Conservation (phyloP, 2,113 vertebrate species). For the Eublepharis macularius region DNA sequence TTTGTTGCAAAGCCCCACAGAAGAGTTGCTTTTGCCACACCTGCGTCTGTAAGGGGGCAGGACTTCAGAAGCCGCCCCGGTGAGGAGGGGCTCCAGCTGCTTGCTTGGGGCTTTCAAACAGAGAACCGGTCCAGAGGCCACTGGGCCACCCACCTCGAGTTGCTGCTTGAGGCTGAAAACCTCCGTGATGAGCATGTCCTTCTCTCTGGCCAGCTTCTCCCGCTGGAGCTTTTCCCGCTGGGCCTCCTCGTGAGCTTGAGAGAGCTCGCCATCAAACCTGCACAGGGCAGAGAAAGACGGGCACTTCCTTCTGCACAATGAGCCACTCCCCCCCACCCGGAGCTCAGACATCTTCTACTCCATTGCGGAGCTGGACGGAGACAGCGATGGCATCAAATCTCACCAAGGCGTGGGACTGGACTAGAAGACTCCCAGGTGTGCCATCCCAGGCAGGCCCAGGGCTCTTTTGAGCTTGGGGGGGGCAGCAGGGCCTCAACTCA, state of each 20-base stretch:
- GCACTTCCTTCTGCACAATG: too few relatives aligned
- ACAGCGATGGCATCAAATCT: too few relatives aligned
- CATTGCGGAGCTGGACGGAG: too few relatives aligned
- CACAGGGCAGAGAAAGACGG: rapidly evolving
- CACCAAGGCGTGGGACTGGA: too few relatives aligned
- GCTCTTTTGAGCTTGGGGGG: too few relatives aligned
- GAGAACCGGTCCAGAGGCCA: neutral
- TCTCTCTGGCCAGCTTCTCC: conserved; percentile 91
- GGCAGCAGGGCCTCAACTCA: too few relatives aligned
- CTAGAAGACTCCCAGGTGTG: too few relatives aligned
- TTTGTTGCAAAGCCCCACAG: rapidly evolving
- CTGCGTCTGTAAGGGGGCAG: too few relatives aligned
- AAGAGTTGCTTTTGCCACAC: too few relatives aligned
- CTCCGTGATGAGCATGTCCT: conserved; percentile 87
- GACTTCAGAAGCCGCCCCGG: rapidly evolving
- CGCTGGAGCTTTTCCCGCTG: conserved; percentile 87
- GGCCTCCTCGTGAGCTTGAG: conserved; percentile 85
- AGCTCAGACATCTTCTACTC: too few relatives aligned
- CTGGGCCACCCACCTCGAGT: conserved; percentile 80
- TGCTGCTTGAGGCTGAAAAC: conserved; percentile 90
- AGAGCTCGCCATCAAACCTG: conserved; percentile 93
- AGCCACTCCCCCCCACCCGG: neutral
- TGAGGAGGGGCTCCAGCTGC: rapidly evolving
- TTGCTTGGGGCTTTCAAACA: neutral
- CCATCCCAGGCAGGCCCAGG: too few relatives aligned